phyloP scores from a whole-genome alignment of 2,113 vertebrate genomes.

The Nematolebias whitei region DNA sequence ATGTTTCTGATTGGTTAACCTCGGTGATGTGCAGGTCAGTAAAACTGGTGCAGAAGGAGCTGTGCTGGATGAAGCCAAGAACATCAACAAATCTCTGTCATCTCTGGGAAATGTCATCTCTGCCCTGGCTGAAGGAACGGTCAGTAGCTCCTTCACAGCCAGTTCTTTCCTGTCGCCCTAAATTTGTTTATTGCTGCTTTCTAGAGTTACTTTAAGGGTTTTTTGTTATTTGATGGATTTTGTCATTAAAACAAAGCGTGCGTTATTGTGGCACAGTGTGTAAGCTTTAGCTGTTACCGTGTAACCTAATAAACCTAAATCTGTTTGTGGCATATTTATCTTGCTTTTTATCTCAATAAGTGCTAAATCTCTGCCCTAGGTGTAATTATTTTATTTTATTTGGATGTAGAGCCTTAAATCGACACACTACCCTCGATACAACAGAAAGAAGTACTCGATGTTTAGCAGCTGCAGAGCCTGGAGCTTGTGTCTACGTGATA shows the following conservation, averaged over 20 bases:
- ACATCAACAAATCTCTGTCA: conserved; percentile 98
- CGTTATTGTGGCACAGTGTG: too few species aligned
- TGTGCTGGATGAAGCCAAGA: conserved; percentile 95
- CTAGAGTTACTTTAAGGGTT: neutral
- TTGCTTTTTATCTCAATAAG: neutral
- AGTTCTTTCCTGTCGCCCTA: neutral
- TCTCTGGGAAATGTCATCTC: conserved; percentile 98
- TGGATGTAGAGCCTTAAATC: conserved; percentile 4
- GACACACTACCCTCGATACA: conserved; percentile 1
- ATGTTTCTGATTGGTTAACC: neutral
- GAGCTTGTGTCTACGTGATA: conserved; percentile 14
- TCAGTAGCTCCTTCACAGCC: conserved; percentile 74
- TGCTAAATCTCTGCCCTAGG: conserved; percentile 13
- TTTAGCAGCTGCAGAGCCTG: conserved; percentile 18
- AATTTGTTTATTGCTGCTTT: neutral
- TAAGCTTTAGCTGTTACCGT: neutral
- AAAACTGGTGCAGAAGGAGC: conserved; percentile 98
- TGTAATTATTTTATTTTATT: neutral
- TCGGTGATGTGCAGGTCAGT: conserved; percentile 86
- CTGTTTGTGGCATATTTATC: neutral
- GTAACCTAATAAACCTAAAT: conserved; percentile 1
- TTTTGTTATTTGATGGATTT: neutral
- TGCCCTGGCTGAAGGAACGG: conserved; percentile 93
- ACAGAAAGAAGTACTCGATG: neutral
- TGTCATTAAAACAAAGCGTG: too few species aligned